Conservation (phyloP, 53 echinoderm and acorn worm genomes). For the Echinarachnius parma region DNA sequence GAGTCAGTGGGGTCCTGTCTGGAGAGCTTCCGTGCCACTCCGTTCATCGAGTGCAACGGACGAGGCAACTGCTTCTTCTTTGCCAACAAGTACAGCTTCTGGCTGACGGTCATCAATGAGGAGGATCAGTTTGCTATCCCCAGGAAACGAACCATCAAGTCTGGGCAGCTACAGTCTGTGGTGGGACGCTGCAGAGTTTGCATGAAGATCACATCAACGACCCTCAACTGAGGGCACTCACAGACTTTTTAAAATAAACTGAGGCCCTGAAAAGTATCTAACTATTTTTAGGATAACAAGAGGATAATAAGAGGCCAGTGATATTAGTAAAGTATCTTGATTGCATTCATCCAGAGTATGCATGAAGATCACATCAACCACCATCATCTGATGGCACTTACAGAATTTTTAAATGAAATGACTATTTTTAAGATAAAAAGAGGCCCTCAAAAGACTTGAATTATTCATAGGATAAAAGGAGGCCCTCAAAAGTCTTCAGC, state of each 20-base stretch:
- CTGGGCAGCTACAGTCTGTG: constrained; percentile 63
- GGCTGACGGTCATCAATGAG: constrained; percentile 73
- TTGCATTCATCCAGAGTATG: too few species aligned
- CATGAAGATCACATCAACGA: constrained; percentile 43
- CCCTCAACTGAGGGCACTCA: not conserved
- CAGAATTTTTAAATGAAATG: too few species aligned
- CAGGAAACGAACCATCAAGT: constrained; percentile 64
- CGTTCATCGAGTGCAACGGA: constrained; percentile 99
- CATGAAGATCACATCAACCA: too few species aligned
- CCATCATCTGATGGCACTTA: too few species aligned
- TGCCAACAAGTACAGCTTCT: constrained; percentile 94
- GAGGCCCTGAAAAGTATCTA: too few species aligned
- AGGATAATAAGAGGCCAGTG: too few species aligned
- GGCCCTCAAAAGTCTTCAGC: too few species aligned
- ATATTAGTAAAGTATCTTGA: too few species aligned
- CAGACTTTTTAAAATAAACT: not conserved
- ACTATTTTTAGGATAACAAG: too few species aligned
- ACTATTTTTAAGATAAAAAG: too few species aligned
- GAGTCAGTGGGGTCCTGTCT: constrained; percentile 93
- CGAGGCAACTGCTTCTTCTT: constrained; percentile 87
- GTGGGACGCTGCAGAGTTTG: constrained; percentile 94
- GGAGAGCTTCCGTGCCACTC: constrained; percentile 90
- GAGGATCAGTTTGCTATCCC: constrained; percentile 68
- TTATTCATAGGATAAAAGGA: too few species aligned
- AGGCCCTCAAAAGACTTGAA: too few species aligned